phyloP scores from a whole-genome alignment of 1,140 invertebrate genomes.

The Ceratosolen fusciceps region DNA sequence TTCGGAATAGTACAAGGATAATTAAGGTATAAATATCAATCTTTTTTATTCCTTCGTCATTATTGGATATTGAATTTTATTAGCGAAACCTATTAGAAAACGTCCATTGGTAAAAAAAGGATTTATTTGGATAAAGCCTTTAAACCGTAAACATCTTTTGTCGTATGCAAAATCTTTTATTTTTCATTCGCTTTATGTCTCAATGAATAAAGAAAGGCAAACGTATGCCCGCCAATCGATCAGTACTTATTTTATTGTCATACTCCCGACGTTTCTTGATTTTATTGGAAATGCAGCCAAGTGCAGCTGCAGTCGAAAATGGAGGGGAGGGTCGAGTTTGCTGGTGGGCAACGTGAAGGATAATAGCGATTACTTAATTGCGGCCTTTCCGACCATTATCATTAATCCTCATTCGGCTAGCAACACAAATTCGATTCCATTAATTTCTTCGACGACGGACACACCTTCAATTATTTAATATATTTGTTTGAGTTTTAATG shows the following conservation, averaged over 20 bases:
- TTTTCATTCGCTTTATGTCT: no score
- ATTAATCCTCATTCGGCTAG: background rate
- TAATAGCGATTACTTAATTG: conserved; percentile 4
- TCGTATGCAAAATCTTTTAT: background rate
- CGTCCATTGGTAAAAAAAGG: no score
- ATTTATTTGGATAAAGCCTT: background rate
- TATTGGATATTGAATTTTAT: no score
- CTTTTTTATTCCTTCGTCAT: no score
- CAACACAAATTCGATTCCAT: no score
- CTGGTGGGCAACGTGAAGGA: background rate
- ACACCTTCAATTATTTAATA: no score
- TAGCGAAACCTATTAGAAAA: no score
- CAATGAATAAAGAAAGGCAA: background rate
- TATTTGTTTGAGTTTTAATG: no score
- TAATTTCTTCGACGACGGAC: no score
- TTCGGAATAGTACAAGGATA: no score
- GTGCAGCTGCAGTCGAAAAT: background rate
- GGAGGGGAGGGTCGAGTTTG: background rate
- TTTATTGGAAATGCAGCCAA: background rate
- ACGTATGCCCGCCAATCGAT: background rate
- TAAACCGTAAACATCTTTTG: background rate
- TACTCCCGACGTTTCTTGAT: background rate
- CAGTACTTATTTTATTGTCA: background rate
- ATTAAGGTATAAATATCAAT: no score
- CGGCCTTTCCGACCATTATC: background rate